Base-by-base conservation (phyloP, 2,113 vertebrate species). In the Cyprichromis sp. region DNA sequence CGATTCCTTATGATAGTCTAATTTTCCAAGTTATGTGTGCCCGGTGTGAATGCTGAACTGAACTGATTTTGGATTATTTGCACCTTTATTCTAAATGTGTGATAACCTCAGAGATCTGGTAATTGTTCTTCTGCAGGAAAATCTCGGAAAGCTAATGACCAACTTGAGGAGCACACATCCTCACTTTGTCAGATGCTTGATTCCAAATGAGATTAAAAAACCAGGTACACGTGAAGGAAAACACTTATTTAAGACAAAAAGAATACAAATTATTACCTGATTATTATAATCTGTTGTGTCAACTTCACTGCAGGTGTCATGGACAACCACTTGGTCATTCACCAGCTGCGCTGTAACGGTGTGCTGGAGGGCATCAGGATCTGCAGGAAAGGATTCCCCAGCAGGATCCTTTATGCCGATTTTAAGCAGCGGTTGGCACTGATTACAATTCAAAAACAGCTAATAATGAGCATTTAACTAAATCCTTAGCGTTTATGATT, bases 131-230 rank as follows among this genome's bases (percentile, higher is more conserved):
- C 53, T 81, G 52, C 31, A 94, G 94, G 92, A 94, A 80, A 94
- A 94, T 87, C 90, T 94, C 0, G 94, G 94, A 21, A 94, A 94
- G 59, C 90, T 94, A 10, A 94, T 94, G 94, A 94, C 94, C 14
- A 94, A 94, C 80, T 31, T 94, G 90, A 91, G 91, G 81, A 92
- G 92, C 91, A 93, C 94, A 7, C 92, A 93, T 16, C 94, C 91
- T 82, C 94, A 94, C 86, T 94, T 94, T 90, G 92, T 94, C 40
- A 92, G 94, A 21, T 94, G 93, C 66, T 85, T 94, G 87, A 94
- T 94, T 92, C 93, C 93, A 19, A 94, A 94, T 80, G 93, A 94
- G 80, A 97, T 97, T 9, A 98, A 98, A 91, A 98, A 97, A 53
- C 97, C 97, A 76, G 97, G 97, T 97, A 78, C 1, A 17, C 16